These are phyloP conservation scores for Acleris holmiana DNA, from an alignment of 2,888 invertebrate species.

Conservation along the genomic window DNA sequence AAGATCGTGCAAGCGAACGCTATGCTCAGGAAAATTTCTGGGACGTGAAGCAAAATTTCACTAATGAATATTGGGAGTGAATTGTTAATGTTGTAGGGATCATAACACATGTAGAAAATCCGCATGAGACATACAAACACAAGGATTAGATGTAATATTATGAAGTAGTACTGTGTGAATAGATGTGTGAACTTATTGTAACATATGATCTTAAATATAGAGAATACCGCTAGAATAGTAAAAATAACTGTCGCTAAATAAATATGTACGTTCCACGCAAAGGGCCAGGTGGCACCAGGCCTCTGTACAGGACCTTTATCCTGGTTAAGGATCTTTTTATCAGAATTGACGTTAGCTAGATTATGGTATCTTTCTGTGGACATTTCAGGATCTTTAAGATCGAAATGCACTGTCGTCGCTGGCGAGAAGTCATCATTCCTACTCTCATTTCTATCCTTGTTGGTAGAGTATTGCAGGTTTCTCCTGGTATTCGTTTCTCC, in stretches of 20 bases:
- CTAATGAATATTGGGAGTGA: constrained; percentile 91
- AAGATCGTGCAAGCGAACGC: constrained; percentile 94
- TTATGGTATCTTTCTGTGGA: constrained; percentile 84
- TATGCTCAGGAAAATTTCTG: constrained; percentile 94
- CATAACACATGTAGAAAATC: constrained; percentile 94
- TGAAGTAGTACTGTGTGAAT: constrained; percentile 94
- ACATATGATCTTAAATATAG: constrained; percentile 93
- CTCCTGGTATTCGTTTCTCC: constrained; percentile 81
- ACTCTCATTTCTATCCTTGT: constrained; percentile 66
- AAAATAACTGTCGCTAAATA: constrained; percentile 94
- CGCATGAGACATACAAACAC: constrained; percentile 92
- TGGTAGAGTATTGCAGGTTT: constrained; percentile 78
- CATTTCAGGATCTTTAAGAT: constrained; percentile 77
- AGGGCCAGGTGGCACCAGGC: constrained; percentile 88
- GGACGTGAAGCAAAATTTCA: constrained; percentile 92
- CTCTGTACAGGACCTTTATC: constrained; percentile 73
- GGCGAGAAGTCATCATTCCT: constrained; percentile 71
- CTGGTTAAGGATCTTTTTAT: constrained; percentile 75
- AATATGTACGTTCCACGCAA: constrained; percentile 96
- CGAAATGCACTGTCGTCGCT: constrained; percentile 77
- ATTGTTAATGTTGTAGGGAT: constrained; percentile 94
- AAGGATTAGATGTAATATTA: constrained; percentile 92
- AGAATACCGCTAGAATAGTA: constrained; percentile 92
- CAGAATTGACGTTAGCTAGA: constrained; percentile 84
- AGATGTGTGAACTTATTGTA: constrained; percentile 94